Evolutionary conservation across 2,888 invertebrate species (phyloP), one percentile per base, ranked within the genome.

Genomic region (Pachymerium ferrugineum): DNA sequence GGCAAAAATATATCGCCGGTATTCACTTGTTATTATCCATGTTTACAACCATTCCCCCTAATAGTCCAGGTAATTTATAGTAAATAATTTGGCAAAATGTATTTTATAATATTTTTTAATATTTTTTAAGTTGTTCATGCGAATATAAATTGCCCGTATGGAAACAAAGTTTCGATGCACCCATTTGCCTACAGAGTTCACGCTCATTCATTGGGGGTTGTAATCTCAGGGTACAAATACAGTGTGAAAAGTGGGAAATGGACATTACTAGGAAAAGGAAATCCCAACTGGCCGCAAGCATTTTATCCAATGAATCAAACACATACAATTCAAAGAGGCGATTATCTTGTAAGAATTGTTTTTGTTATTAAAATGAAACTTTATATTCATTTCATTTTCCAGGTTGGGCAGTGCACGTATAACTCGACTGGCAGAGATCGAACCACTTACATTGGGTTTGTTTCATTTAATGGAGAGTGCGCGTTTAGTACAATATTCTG

Each of bases 261-360:
- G 80, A 79, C 77, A 2, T 77, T 80, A 75, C 78, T 86, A 74
- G 85, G 85, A 16, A 86, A 85, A 78, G 85, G 86, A 62, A 86
- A 87, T 79, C 87, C 87, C 1, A 86, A 86, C 77, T 86, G 86
- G 87, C 87, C 87, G 0, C 87, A 87, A 83, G 84, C 87, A 14
- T 87, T 87, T 80, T 86, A 87, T 79, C 85, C 85, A 30, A 82
- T 84, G 77, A 77, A 81, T 0, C 75, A 79, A 14, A 78, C 79
- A 8, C 76, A 82, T 38, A 80, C 79, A 16, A 83, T 87, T 14
- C 79, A 82, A 25, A 82, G 82, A 25, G 82, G 81, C 31, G 86
- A 87, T 77, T 78, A 81, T 70, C 77, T 85, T 80, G 82, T 82
- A 76, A 78, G 79, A 78, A 47, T 19, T 68, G 33, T 35, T 4